Conservation (phyloP, 2,113 vertebrate genomes). For the Misgurnus anguillicaudatus region DNA sequence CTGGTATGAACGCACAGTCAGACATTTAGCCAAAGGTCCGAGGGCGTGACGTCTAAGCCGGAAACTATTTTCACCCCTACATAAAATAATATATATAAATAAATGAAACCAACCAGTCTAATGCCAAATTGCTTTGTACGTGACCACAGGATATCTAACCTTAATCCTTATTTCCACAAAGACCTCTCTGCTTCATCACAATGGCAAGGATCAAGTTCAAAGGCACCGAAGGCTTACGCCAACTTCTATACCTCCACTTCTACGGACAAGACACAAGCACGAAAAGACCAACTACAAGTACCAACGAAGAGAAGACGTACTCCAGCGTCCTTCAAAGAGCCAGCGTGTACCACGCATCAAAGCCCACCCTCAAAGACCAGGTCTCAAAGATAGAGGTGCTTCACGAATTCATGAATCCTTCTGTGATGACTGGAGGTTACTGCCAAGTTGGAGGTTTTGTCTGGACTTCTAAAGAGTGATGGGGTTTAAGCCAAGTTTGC, state of each 20-base stretch:
- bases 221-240: not conserved
- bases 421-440: not conserved
- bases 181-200: conserved; percentile 1
- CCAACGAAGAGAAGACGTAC: not conserved
- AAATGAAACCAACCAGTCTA: conserved; percentile 1
- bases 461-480: not conserved
- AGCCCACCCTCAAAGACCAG: not conserved
- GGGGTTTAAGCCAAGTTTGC: conserved; percentile 16
- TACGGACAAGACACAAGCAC: not conserved
- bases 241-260: not conserved
- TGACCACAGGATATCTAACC: conserved; percentile 4
- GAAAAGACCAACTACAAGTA: not conserved
- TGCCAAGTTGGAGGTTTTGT: not conserved
- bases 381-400: not conserved
- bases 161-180: conserved; percentile 2
- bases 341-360: not conserved
- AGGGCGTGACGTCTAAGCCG: too few relatives aligned
- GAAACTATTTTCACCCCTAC: too few relatives aligned
- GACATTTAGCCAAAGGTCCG: too few relatives aligned
- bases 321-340: not conserved
- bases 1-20: too few relatives aligned
- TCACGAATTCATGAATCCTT: not conserved
- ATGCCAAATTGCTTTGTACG: not conserved
- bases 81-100: not conserved
- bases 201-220: not conserved